phyloP scores from a whole-genome alignment of 2,113 vertebrate species.

The Podiceps cristatus region DNA sequence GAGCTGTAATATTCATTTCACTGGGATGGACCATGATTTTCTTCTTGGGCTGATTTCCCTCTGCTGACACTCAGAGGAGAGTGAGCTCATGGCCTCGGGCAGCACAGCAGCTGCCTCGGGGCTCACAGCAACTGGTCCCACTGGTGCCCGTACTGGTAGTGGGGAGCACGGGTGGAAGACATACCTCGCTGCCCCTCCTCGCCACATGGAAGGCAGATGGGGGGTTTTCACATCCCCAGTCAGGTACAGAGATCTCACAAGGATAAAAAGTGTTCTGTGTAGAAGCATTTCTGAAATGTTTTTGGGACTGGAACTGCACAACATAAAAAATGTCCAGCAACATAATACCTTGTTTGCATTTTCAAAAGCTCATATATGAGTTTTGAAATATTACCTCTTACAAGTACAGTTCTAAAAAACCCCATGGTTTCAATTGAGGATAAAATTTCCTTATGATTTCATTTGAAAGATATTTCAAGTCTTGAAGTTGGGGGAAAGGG shows the following conservation, averaged over 20 bases:
- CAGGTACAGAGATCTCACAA: rapidly evolving
- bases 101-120: rapidly evolving
- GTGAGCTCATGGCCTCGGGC: background rate
- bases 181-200: background rate
- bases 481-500: background rate
- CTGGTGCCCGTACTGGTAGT: rapidly evolving
- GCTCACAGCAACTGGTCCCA: rapidly evolving
- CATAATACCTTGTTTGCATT: background rate
- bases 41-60: background rate
- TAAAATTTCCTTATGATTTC: background rate
- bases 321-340: background rate
- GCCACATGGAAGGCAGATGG: rapidly evolving
- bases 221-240: background rate
- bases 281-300: background rate
- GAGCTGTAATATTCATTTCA: background rate
- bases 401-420: background rate
- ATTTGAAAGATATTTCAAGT: background rate
- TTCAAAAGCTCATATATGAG: background rate
- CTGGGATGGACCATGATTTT: rapidly evolving
- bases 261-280: too few species aligned
- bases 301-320: background rate
- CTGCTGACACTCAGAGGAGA: background rate
- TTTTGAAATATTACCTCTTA: background rate
- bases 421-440: background rate
- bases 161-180: rapidly evolving